Conservation (phyloP, 2,113 vertebrate genomes). For the Cinclus cinclus region DNA sequence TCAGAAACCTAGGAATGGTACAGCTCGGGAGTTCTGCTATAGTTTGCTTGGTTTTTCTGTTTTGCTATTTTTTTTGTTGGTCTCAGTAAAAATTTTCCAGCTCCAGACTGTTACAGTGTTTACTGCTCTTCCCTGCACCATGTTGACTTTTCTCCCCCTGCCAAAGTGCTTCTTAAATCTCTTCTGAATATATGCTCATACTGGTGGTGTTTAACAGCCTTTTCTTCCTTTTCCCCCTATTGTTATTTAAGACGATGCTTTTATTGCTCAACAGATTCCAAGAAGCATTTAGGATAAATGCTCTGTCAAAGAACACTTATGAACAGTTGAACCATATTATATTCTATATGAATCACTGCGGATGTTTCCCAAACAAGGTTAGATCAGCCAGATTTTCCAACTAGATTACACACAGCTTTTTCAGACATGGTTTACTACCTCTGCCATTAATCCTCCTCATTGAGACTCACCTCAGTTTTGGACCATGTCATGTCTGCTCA, state of each 20-base stretch:
- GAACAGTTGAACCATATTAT: slow-evolving; percentile 17
- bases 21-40: background rate
- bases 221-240: background rate
- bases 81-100: background rate
- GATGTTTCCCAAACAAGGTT: slow-evolving; percentile 34
- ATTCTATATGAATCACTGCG: background rate
- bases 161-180: slow-evolving; percentile 19
- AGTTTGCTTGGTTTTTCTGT: background rate
- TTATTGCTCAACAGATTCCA: slow-evolving; percentile 46
- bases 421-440: slow-evolving; percentile 12
- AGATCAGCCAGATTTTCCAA: slow-evolving; percentile 49
- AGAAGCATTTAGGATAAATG: slow-evolving; percentile 46
- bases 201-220: background rate
- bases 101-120: background rate
- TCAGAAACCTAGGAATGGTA: background rate
- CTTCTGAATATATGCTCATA: background rate
- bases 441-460: background rate
- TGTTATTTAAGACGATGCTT: slow-evolving; percentile 33
- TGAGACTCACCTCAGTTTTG: slow-evolving; percentile 31
- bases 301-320: slow-evolving; percentile 52
- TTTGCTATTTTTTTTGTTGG: background rate
- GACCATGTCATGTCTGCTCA: background rate
- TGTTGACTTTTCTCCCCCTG: background rate
- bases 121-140: background rate
- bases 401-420: slow-evolving; percentile 13